Evolutionary conservation across 2,113 vertebrate genomes (phyloP).

Genomic region (Perca schrenkii): DNA sequence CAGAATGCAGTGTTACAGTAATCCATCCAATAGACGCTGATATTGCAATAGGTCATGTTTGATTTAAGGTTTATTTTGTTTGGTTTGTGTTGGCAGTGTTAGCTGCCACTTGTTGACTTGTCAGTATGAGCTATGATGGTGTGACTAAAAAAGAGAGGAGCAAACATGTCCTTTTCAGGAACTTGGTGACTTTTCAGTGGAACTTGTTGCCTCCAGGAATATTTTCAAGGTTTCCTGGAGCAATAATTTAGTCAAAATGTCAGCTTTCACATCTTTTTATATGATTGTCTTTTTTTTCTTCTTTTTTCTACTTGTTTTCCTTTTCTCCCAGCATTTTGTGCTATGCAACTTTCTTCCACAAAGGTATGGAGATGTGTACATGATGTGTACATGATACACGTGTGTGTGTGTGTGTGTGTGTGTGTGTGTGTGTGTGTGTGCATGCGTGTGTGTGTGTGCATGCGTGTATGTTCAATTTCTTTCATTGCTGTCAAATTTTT

Average conservation of each 20-base stretch:
- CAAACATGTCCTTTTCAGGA: conserved; percentile 14
- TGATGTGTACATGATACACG: background rate
- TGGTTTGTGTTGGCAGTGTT: background rate
- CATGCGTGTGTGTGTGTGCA: background rate
- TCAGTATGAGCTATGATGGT: background rate
- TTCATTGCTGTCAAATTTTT: conserved; percentile 33
- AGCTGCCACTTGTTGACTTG: background rate
- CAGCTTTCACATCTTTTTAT: conserved; percentile 49
- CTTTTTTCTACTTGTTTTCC: background rate
- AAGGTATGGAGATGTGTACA: conserved; percentile 10
- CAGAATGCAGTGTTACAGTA: too few species aligned
- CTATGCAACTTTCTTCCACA: conserved; percentile 38
- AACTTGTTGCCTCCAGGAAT: conserved; percentile 32
- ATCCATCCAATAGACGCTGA: background rate
- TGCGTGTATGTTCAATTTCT: background rate
- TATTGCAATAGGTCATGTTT: too few species aligned
- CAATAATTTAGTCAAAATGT: conserved; percentile 32
- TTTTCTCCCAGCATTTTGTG: background rate
- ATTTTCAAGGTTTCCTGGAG: conserved; percentile 36
- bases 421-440: background rate
- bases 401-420: background rate
- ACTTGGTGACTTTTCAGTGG: conserved; percentile 14
- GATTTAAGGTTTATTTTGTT: background rate
- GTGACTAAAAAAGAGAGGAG: background rate
- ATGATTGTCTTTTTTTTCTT: background rate